These are phyloP conservation scores for Uropsilus gracilis DNA, from an alignment of 2,113 vertebrate genomes.

Conservation along the genomic window DNA sequence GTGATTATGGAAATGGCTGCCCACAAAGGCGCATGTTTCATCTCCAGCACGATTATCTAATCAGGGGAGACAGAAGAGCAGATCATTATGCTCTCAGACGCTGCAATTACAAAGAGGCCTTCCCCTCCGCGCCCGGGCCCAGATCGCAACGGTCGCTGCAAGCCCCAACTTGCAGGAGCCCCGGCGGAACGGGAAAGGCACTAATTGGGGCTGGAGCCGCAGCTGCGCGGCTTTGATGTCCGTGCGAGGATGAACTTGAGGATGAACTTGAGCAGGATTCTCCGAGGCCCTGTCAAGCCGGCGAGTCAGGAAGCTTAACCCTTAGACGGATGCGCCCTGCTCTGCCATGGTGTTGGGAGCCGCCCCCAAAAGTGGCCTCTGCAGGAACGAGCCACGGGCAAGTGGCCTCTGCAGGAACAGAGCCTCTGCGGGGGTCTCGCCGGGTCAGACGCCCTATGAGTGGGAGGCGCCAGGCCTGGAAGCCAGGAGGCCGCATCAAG, in stretches of 20 bases:
- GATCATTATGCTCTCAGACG: conserved; percentile 37
- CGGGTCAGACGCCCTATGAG: too few species aligned
- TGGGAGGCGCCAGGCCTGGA: background rate
- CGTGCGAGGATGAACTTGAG: too few species aligned
- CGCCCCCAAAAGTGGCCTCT: background rate
- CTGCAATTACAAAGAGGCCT: conserved; percentile 42
- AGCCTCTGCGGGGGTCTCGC: background rate
- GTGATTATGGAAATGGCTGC: conserved; percentile 51
- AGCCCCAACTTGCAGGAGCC: conserved; percentile 9
- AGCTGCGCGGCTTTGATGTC: conserved; percentile 71
- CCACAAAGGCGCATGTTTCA: conserved; percentile 20
- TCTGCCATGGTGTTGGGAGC: background rate
- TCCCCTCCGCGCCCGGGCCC: background rate
- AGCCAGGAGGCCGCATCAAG: rapidly evolving
- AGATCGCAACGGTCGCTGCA: conserved; percentile 50
- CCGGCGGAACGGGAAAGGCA: conserved; percentile 56
- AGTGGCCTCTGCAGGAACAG: rapidly evolving
- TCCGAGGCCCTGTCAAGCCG: conserved; percentile 32
- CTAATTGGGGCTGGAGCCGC: conserved; percentile 70
- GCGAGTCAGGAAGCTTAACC: conserved; percentile 27
- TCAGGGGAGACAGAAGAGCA: conserved; percentile 52
- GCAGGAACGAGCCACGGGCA: too few species aligned
- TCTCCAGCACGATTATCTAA: conserved; percentile 53
- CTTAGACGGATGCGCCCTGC: background rate
- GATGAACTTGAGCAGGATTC: conserved; percentile 62